Percentiles rank a stretch among this genome's conserved stretches.
Conservation (phyloP, 2,797 vertebrate genomes). For the Petrocephalus schoutedeni region DNA sequence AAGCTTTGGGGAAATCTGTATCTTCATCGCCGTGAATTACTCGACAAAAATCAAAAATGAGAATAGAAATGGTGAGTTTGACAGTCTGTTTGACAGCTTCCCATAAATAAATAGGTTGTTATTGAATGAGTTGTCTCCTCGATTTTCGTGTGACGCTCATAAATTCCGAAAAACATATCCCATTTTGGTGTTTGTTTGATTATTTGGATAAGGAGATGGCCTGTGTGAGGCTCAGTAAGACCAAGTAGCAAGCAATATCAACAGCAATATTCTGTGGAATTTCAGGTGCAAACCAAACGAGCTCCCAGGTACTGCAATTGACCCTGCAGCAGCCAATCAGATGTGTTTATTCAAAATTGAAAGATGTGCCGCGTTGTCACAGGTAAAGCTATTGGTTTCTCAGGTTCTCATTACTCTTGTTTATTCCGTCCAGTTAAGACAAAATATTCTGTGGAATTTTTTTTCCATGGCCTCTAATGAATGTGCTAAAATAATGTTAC, state of each 20-base stretch:
- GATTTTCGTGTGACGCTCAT: neutral
- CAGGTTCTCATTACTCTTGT: neutral
- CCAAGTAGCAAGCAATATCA: slow-evolving; percentile 31
- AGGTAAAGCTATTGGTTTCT: slow-evolving; percentile 4
- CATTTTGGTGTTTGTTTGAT: neutral
- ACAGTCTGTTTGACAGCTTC: neutral
- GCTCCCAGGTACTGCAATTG: slow-evolving; percentile 10
- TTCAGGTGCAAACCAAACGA: slow-evolving; percentile 20
- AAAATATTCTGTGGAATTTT: neutral
- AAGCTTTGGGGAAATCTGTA: neutral
- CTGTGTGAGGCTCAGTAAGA: neutral
- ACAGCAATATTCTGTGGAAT: slow-evolving; percentile 23
- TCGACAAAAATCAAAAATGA: neutral
- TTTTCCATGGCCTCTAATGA: neutral
- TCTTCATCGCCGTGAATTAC: neutral
- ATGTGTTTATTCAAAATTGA: slow-evolving; percentile 5
- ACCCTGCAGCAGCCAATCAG: slow-evolving; percentile 19
- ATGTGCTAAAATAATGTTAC: slow-evolving; percentile 2
- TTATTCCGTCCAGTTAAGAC: neutral
- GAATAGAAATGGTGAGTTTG: neutral
- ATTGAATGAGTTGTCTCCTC: neutral
- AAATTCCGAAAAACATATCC: neutral
- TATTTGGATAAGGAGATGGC: neutral
- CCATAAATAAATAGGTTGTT: neutral
- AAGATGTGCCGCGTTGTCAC: slow-evolving; percentile 19